Evolutionary conservation across 2,797 vertebrate species (phyloP).

Genomic region (Todus mexicanus): DNA sequence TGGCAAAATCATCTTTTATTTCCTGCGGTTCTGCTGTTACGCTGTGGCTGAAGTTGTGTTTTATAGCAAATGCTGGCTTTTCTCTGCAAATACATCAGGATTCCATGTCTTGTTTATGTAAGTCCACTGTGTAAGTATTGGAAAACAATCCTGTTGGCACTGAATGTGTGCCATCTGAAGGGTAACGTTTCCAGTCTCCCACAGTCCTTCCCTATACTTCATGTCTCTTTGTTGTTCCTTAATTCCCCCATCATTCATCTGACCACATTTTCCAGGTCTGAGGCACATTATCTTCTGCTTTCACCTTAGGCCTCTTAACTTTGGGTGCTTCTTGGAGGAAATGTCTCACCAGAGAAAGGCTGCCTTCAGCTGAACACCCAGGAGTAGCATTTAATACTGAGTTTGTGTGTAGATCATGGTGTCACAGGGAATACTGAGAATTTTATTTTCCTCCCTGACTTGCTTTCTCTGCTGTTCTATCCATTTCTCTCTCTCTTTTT

Average conservation of each 20-base stretch:
- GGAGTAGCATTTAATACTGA: neutral
- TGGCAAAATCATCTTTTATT: neutral
- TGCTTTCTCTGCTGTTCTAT: constrained; percentile 13
- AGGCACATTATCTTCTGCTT: neutral
- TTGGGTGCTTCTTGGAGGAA: neutral
- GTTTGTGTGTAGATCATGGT: neutral
- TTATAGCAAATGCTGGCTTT: neutral
- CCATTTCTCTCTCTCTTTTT: neutral
- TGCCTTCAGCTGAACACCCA: neutral
- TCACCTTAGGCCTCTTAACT: neutral
- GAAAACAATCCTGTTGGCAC: neutral
- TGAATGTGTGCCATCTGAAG: neutral
- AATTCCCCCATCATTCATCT: neutral
- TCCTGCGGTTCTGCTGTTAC: neutral
- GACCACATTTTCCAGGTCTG: neutral
- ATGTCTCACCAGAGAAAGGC: neutral
- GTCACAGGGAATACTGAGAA: neutral
- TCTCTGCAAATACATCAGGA: neutral
- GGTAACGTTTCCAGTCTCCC: neutral
- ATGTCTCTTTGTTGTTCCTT: neutral
- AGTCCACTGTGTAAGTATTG: neutral
- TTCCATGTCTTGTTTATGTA: neutral
- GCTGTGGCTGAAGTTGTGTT: neutral
- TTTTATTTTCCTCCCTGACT: neutral
- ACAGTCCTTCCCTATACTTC: neutral